Base-by-base conservation (phyloP, 2,113 vertebrate species). In the Otolemur garnettii region DNA sequence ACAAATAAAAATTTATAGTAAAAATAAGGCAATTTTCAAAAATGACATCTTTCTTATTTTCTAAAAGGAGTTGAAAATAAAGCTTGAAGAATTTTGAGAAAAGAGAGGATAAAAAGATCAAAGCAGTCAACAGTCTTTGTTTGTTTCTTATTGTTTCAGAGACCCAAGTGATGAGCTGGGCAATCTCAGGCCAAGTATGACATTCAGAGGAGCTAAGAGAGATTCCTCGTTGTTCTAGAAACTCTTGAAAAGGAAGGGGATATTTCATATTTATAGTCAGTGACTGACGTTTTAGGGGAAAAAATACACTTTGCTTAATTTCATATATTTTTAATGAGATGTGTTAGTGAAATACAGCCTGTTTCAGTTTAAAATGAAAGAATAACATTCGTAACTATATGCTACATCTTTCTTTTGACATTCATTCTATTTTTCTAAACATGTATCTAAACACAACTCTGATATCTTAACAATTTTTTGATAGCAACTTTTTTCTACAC, bases 251-350 rank as follows among this genome's bases (percentile, higher is more conserved):
- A 86, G 28, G 19, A 82, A 68, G 4, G 30, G 74, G 45, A 11
- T 59, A 68, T 62, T 64, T 81, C 86, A 83, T 74, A 87, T 57
- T 74, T 82, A 60, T 79, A n/a, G 2, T 21, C 68, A 53, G 28
- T 89, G 79, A 69, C 17, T 80, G 21, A 92, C 42, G 35, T 22
- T 93, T 55, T 57, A 35, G 19, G 55, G 38, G 42, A 64, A 62
- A 87, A 86, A 21, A 42, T 83, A 60, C 1, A 85, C 2, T 42
- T 64, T 57, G 50, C 45, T 94, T 64, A 87, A 59, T 81, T 90
- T 87, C 19, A 72, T 6, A 13, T 55, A 11, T 81, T 60, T 96
- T 93, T 45, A 77, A 19, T 69, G 72, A 86, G 57, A 0, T 35
- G 50, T 38, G 5, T 74, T 88, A 53, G 38, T 69, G 42, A 24